Evolutionary conservation across 1,140 invertebrate genomes (phyloP), one percentile per base, ranked within the genome.

Genomic region (Lucilia sericata): DNA sequence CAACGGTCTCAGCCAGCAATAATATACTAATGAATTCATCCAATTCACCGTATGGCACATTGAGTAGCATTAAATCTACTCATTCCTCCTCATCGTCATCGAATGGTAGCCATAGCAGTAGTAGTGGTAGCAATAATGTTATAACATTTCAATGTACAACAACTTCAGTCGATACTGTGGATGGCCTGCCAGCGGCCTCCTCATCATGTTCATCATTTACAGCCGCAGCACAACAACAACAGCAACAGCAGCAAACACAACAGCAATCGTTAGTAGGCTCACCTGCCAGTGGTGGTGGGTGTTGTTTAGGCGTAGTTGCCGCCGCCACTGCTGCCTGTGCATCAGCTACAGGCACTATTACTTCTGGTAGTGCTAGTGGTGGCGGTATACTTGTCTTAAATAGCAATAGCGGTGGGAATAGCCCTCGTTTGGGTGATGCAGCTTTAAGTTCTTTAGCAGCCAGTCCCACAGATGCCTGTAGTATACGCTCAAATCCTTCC

Each of bases 401-500:
- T 70, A 82, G 34, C 34, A 65, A 82, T 36, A 83, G 84, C 49
- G 84, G 55, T 86, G 47, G 81, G 13, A 84, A 84, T 81, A 89
- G 86, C 85, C 87, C 87, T 0, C 86, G 89, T 19, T 76, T 89
- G 60, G 87, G 88, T 65, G 88, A 86, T 74, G 86, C 87, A 0
- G 88, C 87, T 19, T 86, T 88, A 19, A 90, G 88, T 70, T 90
- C 89, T 2, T 84, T 90, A 85, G 89, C 89, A n/a, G 88, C 88
- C 75, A 91, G 89, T 86, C 89, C 89, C 25, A 91, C 89, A 42
- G 89, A 91, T 84, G 89, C 88, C 25, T 90, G 88, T 83, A 90
- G 89, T 83, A 89, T 91, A n/a, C 89, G 89, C 47, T 91, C 89
- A 8, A 91, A 91, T 86, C 89, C 89, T 4, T 91, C 89, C 76